phyloP scores from a whole-genome alignment of 1,140 invertebrate genomes.

The Drusus annulatus region DNA sequence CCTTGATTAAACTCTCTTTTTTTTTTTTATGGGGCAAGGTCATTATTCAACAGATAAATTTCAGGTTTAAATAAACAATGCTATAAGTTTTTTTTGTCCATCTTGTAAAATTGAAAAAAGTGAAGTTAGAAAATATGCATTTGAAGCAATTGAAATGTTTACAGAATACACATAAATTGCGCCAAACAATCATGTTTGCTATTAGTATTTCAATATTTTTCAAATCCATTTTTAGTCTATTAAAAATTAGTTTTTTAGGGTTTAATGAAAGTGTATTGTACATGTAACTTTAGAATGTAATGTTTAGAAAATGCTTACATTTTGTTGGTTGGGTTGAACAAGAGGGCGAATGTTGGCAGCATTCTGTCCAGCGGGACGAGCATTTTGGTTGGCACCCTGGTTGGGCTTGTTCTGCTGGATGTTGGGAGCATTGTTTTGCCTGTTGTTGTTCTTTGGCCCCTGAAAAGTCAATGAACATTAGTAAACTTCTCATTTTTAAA shows the following conservation, averaged over 20 bases:
- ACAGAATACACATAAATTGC: too few species aligned
- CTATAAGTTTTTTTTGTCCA: too few species aligned
- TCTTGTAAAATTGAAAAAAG: too few species aligned
- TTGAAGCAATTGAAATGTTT: too few species aligned
- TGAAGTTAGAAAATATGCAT: too few species aligned
- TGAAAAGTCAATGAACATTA: neutral
- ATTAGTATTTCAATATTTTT: slow-evolving; percentile 35
- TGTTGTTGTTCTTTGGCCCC: slow-evolving; percentile 46
- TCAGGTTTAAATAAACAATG: too few species aligned
- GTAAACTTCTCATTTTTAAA: neutral
- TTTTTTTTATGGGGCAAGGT: too few species aligned
- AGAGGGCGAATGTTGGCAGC: neutral
- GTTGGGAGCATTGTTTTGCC: neutral
- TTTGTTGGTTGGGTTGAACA: neutral
- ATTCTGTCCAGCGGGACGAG: neutral
- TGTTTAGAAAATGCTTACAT: too few species aligned
- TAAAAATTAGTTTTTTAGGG: slow-evolving; percentile 39
- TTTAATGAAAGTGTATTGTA: neutral
- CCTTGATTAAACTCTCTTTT: too few species aligned
- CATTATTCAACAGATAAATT: too few species aligned
- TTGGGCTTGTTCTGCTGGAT: slow-evolving; percentile 32
- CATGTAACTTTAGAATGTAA: too few species aligned
- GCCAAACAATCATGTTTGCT: slow-evolving; percentile 30
- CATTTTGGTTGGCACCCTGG: neutral
- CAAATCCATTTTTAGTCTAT: slow-evolving; percentile 46